A percentile compares a stretch with the other conserved stretches of the same genome.
phyloP scores from a whole-genome alignment of 2,797 vertebrate genomes.

The Gypaetus barbatus region DNA sequence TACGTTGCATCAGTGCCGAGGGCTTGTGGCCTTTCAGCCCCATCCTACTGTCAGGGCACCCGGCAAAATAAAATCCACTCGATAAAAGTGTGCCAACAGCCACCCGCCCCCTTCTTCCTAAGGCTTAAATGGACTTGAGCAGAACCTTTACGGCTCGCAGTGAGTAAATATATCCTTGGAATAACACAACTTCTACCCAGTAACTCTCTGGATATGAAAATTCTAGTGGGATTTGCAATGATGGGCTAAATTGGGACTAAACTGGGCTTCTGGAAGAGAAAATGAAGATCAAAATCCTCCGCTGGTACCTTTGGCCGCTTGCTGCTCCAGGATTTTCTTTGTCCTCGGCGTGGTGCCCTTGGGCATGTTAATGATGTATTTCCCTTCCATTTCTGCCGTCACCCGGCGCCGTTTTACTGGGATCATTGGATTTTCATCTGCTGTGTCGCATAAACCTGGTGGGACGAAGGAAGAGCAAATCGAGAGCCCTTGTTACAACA shows the following conservation, averaged over 20 bases:
- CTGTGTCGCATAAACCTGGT: conserved; percentile 72
- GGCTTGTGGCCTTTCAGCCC: not conserved
- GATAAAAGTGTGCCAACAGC: rapidly evolving
- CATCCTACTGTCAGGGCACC: not conserved
- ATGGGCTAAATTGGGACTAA: rapidly evolving
- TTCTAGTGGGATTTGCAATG: not conserved
- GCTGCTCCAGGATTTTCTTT: conserved; percentile 91
- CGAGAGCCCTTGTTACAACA: rapidly evolving
- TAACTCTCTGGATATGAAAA: not conserved
- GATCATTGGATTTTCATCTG: conserved; percentile 73
- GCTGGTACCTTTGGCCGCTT: conserved; percentile 85
- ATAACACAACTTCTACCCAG: not conserved
- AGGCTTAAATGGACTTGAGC: rapidly evolving
- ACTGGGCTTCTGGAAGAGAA: not conserved
- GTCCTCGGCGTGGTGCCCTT: conserved; percentile 91
- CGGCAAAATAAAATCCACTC: not conserved
- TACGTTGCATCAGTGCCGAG: rapidly evolving
- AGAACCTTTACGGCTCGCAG: rapidly evolving
- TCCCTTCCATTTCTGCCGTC: conserved; percentile 95
- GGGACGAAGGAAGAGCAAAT: rapidly evolving
- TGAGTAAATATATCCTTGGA: no score
- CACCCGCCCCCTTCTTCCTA: not conserved
- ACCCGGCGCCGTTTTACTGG: conserved; percentile 86
- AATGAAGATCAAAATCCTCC: not conserved
- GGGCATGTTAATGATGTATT: conserved; percentile 96